Base-by-base conservation (phyloP, 2,888 invertebrate genomes). In the Portevinia maculata region DNA sequence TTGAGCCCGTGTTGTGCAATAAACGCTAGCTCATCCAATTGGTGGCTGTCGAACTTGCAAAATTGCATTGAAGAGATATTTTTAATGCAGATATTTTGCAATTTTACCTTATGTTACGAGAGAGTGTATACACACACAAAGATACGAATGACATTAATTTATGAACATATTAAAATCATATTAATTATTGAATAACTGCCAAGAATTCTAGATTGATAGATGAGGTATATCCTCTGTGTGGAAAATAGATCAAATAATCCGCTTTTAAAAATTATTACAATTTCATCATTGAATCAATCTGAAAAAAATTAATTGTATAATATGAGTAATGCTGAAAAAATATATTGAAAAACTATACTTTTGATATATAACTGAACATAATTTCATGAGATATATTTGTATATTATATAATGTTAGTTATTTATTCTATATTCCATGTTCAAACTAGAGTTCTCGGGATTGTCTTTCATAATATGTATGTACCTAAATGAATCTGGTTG, bases 111-210 rank as follows among this genome's bases (percentile, higher is more conserved):
- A n/a, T 60, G n/a, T 50, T 74, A n/a, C 28, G 17, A 50, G 53
- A 24, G 48, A 62, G 57, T 28, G 37, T 46, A 71, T 48, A 78
- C 52, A 60, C 55, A 78, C 52, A 60, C 41, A 34, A 48, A 39
- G 50, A 55, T 17, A n/a, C 21, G 19, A 67, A 41, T 57, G 74
- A 62, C 62, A 74, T 69, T 74, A 75, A 79, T 79, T 64, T 59
- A 74, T 79, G 67, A 74, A 64, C 69, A 74, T 69, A 74, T 75
- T 79, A 74, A 74, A 69, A 79, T 62, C 75, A 41, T 60, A 79
- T 79, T 74, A 79, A 67, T 69, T 69, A 62, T 62, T 74, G 74
- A 74, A 74, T 50, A 37, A 52, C 60, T 74, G 74, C 74, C 74
- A 79, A 74, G 46, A 59, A 32, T 48, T 19, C 44, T 50, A 50